Conservation (phyloP, 2,797 vertebrate genomes). For the Poeciliopsis gracilis region DNA sequence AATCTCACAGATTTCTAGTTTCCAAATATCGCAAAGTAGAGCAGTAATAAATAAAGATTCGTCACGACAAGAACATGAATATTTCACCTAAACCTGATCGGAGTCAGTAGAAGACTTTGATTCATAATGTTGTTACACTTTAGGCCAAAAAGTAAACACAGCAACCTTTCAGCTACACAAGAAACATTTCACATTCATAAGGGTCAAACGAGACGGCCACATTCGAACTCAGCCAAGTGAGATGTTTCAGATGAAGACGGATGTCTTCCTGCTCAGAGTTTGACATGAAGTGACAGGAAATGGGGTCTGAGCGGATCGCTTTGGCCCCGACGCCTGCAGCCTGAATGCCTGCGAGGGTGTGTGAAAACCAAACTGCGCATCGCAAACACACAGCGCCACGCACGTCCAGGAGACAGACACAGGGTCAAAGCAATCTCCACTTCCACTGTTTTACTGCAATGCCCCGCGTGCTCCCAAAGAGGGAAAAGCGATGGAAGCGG, state of each 20-base stretch:
- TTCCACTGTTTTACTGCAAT: conserved; percentile 18
- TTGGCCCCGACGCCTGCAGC: background rate
- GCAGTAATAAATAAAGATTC: background rate
- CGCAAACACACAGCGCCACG: background rate
- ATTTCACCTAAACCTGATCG: background rate
- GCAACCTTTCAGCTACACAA: background rate
- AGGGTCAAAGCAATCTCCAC: conserved; percentile 49
- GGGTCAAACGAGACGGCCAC: background rate
- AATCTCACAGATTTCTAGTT: background rate
- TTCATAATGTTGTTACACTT: background rate
- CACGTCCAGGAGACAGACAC: background rate
- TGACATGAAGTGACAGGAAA: conserved; percentile 12
- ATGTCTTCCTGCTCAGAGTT: conserved; percentile 6
- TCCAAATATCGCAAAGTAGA: background rate
- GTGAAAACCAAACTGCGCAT: background rate
- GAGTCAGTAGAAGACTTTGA: background rate
- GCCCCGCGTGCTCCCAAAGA: background rate
- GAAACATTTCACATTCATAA: background rate
- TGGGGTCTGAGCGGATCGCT: background rate
- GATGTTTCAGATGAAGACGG: background rate
- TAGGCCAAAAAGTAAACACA: background rate
- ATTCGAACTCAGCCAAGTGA: background rate
- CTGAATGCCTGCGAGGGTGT: background rate
- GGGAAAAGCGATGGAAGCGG: conserved; percentile 32
- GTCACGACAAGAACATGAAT: background rate